Evolutionary conservation across 2,888 invertebrate genomes (phyloP).

Genomic region (Diachrysia chrysitis): DNA sequence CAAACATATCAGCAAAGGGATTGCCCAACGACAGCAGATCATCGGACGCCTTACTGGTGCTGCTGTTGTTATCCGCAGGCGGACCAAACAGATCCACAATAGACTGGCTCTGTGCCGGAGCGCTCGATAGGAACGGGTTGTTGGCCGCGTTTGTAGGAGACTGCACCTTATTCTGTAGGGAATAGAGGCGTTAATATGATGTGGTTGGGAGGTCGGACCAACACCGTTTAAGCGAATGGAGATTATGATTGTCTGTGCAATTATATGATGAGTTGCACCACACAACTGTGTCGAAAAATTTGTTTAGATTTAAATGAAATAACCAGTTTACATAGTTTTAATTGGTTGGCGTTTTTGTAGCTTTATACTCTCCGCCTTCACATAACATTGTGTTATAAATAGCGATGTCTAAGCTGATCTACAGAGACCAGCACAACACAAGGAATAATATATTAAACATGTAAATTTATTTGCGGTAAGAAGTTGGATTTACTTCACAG

Average conservation of each 20-base stretch:
- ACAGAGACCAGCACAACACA: too few species aligned
- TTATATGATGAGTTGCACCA: too few species aligned
- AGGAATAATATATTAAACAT: too few species aligned
- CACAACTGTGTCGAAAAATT: too few species aligned
- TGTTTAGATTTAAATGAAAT: too few species aligned
- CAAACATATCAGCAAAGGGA: slow-evolving; percentile 96
- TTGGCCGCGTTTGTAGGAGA: slow-evolving; percentile 93
- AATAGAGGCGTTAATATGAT: background rate
- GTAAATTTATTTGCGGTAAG: too few species aligned
- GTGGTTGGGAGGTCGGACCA: slow-evolving; percentile 11
- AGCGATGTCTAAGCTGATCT: too few species aligned
- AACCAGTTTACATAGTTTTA: too few species aligned
- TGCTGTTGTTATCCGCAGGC: slow-evolving; percentile 77
- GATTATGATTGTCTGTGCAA: background rate
- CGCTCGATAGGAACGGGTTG: slow-evolving; percentile 95
- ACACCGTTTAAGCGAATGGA: slow-evolving; percentile 41
- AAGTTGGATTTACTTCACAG: too few species aligned
- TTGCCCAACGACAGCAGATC: slow-evolving; percentile 96
- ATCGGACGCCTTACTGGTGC: slow-evolving; percentile 93
- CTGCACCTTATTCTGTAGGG: slow-evolving; percentile 91
- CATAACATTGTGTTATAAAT: too few species aligned
- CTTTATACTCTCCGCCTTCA: too few species aligned
- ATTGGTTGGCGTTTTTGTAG: too few species aligned
- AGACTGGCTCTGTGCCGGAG: slow-evolving; percentile 84
- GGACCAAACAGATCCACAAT: slow-evolving; percentile 95